Evolutionary conservation across 2,113 vertebrate genomes (phyloP).

Genomic region (Channa argus): DNA sequence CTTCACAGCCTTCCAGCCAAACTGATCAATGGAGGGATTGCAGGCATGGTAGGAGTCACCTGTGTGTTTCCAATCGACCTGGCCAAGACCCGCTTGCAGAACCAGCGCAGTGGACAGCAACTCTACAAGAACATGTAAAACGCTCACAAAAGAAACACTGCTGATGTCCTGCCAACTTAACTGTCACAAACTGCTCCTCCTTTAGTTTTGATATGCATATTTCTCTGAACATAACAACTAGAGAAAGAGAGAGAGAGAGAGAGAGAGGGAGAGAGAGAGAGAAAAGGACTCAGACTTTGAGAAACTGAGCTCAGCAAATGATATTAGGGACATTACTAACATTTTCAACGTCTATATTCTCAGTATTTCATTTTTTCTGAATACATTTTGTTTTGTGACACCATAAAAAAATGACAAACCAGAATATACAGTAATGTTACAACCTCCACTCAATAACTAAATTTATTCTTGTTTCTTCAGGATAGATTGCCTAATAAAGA

Average conservation of each 20-base stretch:
- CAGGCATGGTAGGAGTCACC: slow-evolving; percentile 88
- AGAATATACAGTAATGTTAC: background rate
- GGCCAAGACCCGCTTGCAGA: slow-evolving; percentile 88
- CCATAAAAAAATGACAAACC: background rate
- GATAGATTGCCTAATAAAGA: slow-evolving; percentile 88
- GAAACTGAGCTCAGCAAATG: no score
- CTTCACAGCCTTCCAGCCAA: slow-evolving; percentile 85
- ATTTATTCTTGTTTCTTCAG: slow-evolving; percentile 56
- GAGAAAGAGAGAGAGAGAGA: no score
- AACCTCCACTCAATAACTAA: no score
- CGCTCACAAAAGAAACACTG: background rate
- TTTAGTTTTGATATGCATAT: no score
- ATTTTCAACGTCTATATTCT: no score
- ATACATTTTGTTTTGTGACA: background rate
- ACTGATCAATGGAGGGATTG: slow-evolving; percentile 88
- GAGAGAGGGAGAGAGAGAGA: no score
- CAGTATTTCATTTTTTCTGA: no score
- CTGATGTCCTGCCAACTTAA: no score
- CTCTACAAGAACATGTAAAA: slow-evolving; percentile 87
- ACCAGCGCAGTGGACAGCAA: slow-evolving; percentile 85
- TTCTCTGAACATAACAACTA: no score
- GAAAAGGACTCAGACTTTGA: no score
- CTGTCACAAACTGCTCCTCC: background rate
- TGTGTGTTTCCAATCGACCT: slow-evolving; percentile 90
- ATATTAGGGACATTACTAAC: no score